phyloP scores from a whole-genome alignment of 1,140 invertebrate species.

The Adoxophyes honmai region DNA sequence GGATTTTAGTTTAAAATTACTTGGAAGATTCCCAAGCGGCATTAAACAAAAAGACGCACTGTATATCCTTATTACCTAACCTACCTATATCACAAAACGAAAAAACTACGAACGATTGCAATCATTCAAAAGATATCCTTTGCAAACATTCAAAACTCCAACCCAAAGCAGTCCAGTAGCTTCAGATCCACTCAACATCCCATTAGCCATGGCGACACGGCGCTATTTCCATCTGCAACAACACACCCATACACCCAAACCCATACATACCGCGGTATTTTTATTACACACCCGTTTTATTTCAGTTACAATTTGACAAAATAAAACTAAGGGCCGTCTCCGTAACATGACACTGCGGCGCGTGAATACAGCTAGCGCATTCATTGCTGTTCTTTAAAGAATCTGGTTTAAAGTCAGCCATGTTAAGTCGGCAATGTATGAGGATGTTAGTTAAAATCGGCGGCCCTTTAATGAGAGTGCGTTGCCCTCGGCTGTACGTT shows the following conservation, averaged over 20 bases:
- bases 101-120: too few species aligned
- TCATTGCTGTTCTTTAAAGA: conserved; percentile 27
- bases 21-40: too few species aligned
- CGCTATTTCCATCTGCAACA: conserved; percentile 47
- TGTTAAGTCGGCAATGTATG: conserved; percentile 34
- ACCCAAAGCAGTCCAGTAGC: too few species aligned
- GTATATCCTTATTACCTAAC: too few species aligned
- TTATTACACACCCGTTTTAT: conserved; percentile 70
- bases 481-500: conserved; percentile 61
- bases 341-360: conserved; percentile 60
- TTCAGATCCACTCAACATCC: too few species aligned
- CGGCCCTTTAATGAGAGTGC: conserved; percentile 68
- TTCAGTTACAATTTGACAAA: conserved; percentile 75
- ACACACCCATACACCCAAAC: conserved; percentile 39
- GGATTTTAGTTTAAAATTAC: too few species aligned
- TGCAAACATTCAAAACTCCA: too few species aligned
- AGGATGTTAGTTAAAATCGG: conserved; percentile 39
- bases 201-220: too few species aligned
- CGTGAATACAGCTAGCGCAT: conserved; percentile 17
- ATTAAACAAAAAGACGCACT: too few species aligned
- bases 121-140: too few species aligned
- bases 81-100: too few species aligned
- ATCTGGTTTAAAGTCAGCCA: not conserved
- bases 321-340: conserved; percentile 67
- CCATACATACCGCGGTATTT: conserved; percentile 55